phyloP scores from a whole-genome alignment of 2,113 vertebrate species.

The Dromiciops gliroides region DNA sequence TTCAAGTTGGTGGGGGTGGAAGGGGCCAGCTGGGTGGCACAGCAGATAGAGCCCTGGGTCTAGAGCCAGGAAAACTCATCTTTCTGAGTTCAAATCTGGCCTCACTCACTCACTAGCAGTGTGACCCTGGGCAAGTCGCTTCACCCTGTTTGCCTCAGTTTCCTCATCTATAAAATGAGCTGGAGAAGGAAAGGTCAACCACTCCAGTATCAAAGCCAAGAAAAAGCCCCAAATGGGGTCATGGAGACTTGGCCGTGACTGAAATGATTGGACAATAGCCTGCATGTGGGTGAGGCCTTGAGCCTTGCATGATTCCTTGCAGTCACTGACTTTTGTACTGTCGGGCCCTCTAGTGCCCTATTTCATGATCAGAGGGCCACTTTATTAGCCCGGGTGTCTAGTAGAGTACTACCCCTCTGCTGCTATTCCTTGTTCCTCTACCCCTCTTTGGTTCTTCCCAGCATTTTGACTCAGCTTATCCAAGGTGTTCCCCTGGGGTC shows the following conservation, averaged over 20 bases:
- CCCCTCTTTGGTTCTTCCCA: not conserved
- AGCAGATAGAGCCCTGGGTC: not conserved
- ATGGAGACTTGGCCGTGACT: not conserved
- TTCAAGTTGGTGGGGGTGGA: not conserved
- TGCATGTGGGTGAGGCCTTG: not conserved
- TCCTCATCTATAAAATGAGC: not conserved
- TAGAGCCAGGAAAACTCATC: not conserved
- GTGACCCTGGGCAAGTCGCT: not conserved
- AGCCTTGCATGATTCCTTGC: not conserved
- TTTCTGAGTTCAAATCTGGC: not conserved
- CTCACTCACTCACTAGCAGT: not conserved
- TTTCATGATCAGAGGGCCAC: not conserved
- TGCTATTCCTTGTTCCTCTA: not conserved
- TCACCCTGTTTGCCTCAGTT: not conserved
- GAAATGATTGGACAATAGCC: not conserved
- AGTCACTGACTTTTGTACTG: not conserved
- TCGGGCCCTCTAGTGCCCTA: no score
- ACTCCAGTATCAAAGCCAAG: not conserved
- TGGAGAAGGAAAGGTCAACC: not conserved
- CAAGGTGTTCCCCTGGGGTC: conserved; percentile 2
- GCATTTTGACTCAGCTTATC: not conserved
- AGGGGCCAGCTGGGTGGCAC: not conserved
- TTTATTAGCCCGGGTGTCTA: not conserved
- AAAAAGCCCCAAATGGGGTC: not conserved
- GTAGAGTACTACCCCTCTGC: not conserved